These are phyloP conservation scores for Cassiopea andromeda DNA, from an alignment of 30 jellyfish, hydroid and myxozoan species.

Conservation along the genomic window DNA sequence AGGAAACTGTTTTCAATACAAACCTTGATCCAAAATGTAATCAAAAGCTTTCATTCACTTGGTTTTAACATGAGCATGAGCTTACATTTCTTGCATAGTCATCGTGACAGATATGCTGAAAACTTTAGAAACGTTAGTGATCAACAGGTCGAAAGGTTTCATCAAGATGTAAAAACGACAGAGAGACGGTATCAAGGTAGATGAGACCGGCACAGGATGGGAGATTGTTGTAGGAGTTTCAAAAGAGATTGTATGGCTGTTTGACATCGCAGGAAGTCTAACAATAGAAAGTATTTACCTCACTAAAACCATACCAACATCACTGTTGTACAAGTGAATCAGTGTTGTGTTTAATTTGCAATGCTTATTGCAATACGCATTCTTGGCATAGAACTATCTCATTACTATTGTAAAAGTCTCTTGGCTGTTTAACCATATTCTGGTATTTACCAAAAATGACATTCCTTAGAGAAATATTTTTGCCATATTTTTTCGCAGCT, in stretches of 20 bases:
- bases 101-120: neutral
- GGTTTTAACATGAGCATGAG: neutral
- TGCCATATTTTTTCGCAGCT: too few relatives aligned
- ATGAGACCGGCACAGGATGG: neutral
- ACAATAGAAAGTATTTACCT: too few relatives aligned
- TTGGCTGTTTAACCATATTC: too few relatives aligned
- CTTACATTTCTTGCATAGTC: neutral
- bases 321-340: too few relatives aligned
- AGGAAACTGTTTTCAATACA: neutral
- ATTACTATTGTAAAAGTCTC: too few relatives aligned
- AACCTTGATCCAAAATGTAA: neutral
- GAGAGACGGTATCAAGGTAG: neutral
- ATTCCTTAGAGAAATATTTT: too few relatives aligned
- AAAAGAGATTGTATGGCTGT: neutral
- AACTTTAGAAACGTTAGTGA: neutral
- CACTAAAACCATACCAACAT: too few relatives aligned
- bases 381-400: too few relatives aligned
- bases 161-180: neutral
- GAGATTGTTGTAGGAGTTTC: neutral
- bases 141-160: neutral
- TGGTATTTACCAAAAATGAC: too few relatives aligned
- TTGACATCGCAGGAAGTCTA: too few relatives aligned
- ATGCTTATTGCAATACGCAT: too few relatives aligned
- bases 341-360: too few relatives aligned
- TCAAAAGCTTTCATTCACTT: neutral